Base-by-base conservation (phyloP, 2,888 invertebrate species). In the Conchocele bisecta region DNA sequence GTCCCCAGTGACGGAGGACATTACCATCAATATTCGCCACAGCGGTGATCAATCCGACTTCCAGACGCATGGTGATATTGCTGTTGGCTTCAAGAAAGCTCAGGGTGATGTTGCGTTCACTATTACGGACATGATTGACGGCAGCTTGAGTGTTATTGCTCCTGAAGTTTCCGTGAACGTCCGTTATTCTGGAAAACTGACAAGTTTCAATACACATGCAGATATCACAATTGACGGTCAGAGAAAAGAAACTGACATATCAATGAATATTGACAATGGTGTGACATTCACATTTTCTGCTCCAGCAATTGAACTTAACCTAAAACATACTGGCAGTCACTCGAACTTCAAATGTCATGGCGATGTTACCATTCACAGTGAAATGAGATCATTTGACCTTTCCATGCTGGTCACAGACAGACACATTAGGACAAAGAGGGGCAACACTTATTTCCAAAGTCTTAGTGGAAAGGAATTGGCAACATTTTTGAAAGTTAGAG, bases 201-300 rank as follows among this genome's bases (percentile, higher is more conserved):
- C 39, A 9, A 50, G 68, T 11, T 54, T 64, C 15, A 48, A 31
- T 11, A 58, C 54, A 9, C 33, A 68, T 4, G 58, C 17, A 17
- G 64, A 59, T 24, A 31, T 53, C 17, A 35, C 20, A 20, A 35
- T 57, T 53, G 59, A 48, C 20, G 17, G 15, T 33, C 51, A 66
- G 4, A 59, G 26, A 22, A 31, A 22, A 26, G 29, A 48, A 46
- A 53, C 28, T 13, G 59, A 66, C 35, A 4, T 59, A 1, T 15
- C 42, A 11, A n/a, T 58, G 5, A n/a, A 13, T 22, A 20, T 41
- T 4, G 26, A 41, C 6, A 44, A 33, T 26, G 15, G 29, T 26
- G 20, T 66, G 5, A 53, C 44, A 2, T 28, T 48, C 17, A 28
- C 28, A 28, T n/a, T 48, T 48, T 28, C 29, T 20, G 7, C 48